phyloP scores from a whole-genome alignment of 2,797 vertebrate genomes.

The Acrossocheilus wenchowensis region DNA sequence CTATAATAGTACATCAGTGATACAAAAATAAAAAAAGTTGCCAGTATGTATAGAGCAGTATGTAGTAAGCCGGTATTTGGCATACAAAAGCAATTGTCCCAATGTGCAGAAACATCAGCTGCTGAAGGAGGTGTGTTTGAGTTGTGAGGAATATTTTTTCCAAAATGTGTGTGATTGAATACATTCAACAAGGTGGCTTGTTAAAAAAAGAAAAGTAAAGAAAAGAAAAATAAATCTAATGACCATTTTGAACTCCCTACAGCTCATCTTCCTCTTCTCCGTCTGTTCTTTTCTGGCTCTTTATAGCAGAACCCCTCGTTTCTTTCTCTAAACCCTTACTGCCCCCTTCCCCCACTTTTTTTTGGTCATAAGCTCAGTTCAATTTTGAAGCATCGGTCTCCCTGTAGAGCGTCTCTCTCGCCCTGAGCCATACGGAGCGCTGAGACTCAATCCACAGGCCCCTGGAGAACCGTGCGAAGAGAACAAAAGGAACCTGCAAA shows the following conservation, averaged over 20 bases:
- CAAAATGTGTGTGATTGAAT: background rate
- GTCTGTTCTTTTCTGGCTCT: constrained; percentile 35
- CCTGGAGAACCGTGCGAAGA: constrained; percentile 76
- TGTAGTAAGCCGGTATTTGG: background rate
- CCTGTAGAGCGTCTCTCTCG: constrained; percentile 77
- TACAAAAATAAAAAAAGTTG: background rate
- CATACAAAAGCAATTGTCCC: background rate
- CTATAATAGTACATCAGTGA: background rate
- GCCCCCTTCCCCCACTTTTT: constrained; percentile 66
- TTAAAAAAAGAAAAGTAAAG: constrained; percentile 15
- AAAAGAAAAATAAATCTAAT: constrained; percentile 48
- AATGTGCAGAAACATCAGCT: background rate
- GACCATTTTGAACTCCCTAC: constrained; percentile 41
- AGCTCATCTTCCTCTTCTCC: constrained; percentile 13
- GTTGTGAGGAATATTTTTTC: background rate
- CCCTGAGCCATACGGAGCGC: constrained; percentile 77
- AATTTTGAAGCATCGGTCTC: constrained; percentile 78
- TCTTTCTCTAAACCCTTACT: constrained; percentile 48
- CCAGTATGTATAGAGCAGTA: background rate
- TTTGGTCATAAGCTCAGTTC: constrained; percentile 73
- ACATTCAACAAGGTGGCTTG: constrained; percentile 17
- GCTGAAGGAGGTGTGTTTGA: background rate
- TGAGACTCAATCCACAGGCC: constrained; percentile 73
- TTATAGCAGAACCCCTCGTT: constrained; percentile 47
- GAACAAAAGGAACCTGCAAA: constrained; percentile 83